Conservation (phyloP, 2,113 vertebrate species). For the Myocastor coypus region DNA sequence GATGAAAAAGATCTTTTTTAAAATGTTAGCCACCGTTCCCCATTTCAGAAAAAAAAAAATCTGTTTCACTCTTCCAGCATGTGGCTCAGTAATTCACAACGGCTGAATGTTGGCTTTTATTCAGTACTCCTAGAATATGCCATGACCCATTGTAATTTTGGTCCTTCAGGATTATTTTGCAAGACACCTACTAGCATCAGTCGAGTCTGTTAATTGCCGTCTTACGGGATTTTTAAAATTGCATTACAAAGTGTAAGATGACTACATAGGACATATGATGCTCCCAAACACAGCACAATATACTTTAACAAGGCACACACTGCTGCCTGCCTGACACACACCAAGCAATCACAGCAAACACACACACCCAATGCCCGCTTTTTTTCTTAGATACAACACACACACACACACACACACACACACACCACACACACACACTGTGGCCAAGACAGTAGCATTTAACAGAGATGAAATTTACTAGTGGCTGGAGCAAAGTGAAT, state of each 20-base stretch:
- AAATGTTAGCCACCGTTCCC: slow-evolving; percentile 66
- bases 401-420: not conserved
- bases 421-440: not conserved
- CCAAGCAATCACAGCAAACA: not conserved
- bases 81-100: slow-evolving; percentile 61
- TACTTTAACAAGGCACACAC: not conserved
- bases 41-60: slow-evolving; percentile 22
- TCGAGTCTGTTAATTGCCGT: slow-evolving; percentile 52
- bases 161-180: slow-evolving; percentile 28
- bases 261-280: slow-evolving; percentile 4
- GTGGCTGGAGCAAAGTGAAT: slow-evolving; percentile 33
- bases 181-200: slow-evolving; percentile 62
- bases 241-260: slow-evolving; percentile 24
- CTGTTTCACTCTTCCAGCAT: slow-evolving; percentile 38
- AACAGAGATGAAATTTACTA: slow-evolving; percentile 50
- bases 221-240: slow-evolving; percentile 62
- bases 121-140: slow-evolving; percentile 44
- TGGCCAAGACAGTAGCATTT: slow-evolving; percentile 22
- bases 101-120: not conserved
- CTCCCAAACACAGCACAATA: slow-evolving; percentile 28
- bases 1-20: slow-evolving; percentile 62
- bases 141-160: not conserved
- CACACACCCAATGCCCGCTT: slow-evolving; percentile 33
- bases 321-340: not conserved
- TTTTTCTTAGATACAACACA: not conserved